These are phyloP conservation scores for Caenorhabditis sulstoni DNA, from an alignment of 2,888 invertebrate species.

Conservation along the genomic window DNA sequence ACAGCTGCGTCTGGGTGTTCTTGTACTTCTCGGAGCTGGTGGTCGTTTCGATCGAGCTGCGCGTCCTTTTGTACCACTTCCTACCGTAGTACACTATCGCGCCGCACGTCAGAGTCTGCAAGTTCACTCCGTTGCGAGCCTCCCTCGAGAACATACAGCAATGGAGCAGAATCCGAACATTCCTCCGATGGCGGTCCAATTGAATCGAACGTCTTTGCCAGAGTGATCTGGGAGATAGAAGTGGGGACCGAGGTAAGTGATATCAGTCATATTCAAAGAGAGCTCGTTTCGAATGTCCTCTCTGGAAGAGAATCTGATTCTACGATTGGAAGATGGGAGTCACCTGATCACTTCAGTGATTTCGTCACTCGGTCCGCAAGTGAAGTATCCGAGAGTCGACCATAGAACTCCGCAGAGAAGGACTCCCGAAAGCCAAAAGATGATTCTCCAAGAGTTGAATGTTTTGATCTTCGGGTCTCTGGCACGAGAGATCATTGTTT, in stretches of 20 bases:
- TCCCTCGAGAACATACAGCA: not conserved
- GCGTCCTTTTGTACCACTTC: not conserved
- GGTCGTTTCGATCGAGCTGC: not conserved
- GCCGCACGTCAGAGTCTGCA: conserved; percentile 6
- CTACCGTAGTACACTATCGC: conserved; percentile 8
- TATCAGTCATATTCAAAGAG: conserved; percentile 1
- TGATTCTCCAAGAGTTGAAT: conserved; percentile 19
- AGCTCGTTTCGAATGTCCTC: not conserved
- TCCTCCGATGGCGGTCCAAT: conserved; percentile 16
- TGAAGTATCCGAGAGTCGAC: not conserved
- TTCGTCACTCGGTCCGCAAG: not conserved
- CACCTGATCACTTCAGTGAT: conserved; percentile 26
- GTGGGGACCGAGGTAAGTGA: conserved; percentile 24
- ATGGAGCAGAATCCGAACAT: conserved; percentile 8
- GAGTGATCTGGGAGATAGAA: conserved; percentile 8
- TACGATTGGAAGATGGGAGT: not conserved
- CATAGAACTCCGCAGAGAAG: too few relatives aligned
- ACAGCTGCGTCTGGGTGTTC: conserved; percentile 17
- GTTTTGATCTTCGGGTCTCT: not conserved
- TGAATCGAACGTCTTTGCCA: conserved; percentile 4
- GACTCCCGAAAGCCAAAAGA: not conserved
- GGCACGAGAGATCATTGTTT: not conserved
- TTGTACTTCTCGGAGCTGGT: not conserved
- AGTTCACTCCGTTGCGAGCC: not conserved
- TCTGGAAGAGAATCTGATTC: conserved; percentile 3